Percentiles rank a stretch among this genome's conserved stretches.
Evolutionary conservation across 2,888 invertebrate genomes (phyloP).

Genomic region (Clunio marinus): DNA sequence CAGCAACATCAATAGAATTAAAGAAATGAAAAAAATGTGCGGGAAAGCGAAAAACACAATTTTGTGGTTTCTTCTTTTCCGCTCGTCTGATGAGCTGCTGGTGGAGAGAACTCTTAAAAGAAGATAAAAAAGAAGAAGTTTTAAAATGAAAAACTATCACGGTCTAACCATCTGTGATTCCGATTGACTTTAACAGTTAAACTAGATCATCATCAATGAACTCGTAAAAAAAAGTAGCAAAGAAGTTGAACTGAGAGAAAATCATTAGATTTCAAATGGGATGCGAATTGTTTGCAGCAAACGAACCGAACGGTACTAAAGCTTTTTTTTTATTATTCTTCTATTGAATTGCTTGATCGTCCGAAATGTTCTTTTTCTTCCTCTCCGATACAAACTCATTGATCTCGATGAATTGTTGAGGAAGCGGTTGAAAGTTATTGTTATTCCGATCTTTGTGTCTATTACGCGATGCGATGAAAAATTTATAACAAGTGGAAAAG

Average conservation of each 20-base stretch:
- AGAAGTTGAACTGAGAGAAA: no score
- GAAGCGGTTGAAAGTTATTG: slow-evolving; percentile 28
- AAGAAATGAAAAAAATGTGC: not conserved
- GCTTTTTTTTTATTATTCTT: no score
- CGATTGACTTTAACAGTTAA: slow-evolving; percentile 39
- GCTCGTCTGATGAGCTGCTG: not conserved
- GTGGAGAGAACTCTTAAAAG: not conserved
- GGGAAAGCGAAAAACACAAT: slow-evolving; percentile 4
- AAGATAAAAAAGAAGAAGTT: not conserved
- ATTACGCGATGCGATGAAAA: slow-evolving; percentile 5
- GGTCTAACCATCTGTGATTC: slow-evolving; percentile 31
- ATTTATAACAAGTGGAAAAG: slow-evolving; percentile 19
- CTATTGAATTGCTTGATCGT: slow-evolving; percentile 15
- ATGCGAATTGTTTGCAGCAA: not conserved
- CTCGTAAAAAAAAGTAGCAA: slow-evolving; percentile 20
- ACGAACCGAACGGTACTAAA: slow-evolving; percentile 30
- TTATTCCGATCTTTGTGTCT: slow-evolving; percentile 9
- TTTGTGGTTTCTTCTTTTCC: slow-evolving; percentile 22
- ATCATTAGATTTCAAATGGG: slow-evolving; percentile 13
- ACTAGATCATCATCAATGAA: slow-evolving; percentile 38
- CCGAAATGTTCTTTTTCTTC: slow-evolving; percentile 9
- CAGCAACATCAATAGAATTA: not conserved
- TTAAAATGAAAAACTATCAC: slow-evolving; percentile 7
- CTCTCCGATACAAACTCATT: not conserved
- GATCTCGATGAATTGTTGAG: slow-evolving; percentile 27